Conservation (phyloP, 2,888 invertebrate species). For the Hemithea aestivaria region DNA sequence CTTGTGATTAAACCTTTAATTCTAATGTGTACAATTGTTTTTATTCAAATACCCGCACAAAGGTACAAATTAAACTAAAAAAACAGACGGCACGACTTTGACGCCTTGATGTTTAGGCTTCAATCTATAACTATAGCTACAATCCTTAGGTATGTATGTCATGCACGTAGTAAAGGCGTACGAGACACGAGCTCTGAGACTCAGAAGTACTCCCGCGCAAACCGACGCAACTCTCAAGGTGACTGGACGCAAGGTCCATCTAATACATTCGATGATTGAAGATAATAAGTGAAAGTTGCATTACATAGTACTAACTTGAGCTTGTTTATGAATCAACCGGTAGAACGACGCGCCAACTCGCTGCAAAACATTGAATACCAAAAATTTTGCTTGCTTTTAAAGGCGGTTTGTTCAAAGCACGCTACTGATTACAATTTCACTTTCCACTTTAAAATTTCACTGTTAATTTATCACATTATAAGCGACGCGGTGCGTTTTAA, state of each 20-base stretch:
- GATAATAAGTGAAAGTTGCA: slow-evolving; percentile 57
- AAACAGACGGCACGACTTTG: too few species aligned
- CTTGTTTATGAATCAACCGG: slow-evolving; percentile 20
- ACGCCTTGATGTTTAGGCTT: background rate
- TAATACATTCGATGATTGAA: slow-evolving; percentile 51
- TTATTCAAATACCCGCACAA: too few species aligned
- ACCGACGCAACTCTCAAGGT: slow-evolving; percentile 57
- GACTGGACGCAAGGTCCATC: slow-evolving; percentile 57
- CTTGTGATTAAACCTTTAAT: too few species aligned
- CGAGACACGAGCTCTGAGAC: background rate
- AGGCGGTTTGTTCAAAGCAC: too few species aligned
- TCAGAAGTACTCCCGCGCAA: slow-evolving; percentile 17
- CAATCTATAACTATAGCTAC: background rate
- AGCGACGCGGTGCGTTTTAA: slow-evolving; percentile 31
- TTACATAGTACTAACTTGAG: slow-evolving; percentile 24
- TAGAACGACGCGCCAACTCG: slow-evolving; percentile 17
- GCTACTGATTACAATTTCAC: slow-evolving; percentile 44
- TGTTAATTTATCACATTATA: slow-evolving; percentile 38
- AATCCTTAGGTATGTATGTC: slow-evolving; percentile 9
- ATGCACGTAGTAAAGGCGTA: slow-evolving; percentile 7
- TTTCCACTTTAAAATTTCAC: slow-evolving; percentile 58
- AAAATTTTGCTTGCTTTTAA: too few species aligned
- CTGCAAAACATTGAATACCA: slow-evolving; percentile 17
- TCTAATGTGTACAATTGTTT: too few species aligned
- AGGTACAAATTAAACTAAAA: too few species aligned